Evolutionary conservation across 2,888 invertebrate species (phyloP).

Genomic region (Chaetogeoica ovagalla): DNA sequence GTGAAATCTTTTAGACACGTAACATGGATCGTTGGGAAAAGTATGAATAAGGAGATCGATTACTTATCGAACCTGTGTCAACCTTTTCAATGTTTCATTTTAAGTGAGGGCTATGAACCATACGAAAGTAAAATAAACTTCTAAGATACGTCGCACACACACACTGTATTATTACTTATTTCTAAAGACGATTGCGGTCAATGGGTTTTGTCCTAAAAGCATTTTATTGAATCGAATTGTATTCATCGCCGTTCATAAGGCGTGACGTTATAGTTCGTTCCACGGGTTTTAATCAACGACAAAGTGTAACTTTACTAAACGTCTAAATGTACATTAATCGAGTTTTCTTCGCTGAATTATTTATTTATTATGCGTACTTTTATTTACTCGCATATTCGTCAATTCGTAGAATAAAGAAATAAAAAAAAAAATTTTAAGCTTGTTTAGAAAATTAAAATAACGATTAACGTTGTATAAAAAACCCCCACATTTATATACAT

Average conservation of each 20-base stretch:
- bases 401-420: too few species aligned
- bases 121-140: conserved; percentile 1
- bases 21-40: background rate
- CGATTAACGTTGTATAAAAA: too few species aligned
- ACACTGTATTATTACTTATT: background rate
- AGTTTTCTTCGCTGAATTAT: too few species aligned
- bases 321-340: too few species aligned
- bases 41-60: conserved; percentile 12
- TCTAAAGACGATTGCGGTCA: background rate
- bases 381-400: too few species aligned
- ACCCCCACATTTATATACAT: too few species aligned
- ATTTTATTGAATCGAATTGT: conserved; percentile 12
- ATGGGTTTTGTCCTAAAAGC: conserved; percentile 12
- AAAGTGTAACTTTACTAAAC: too few species aligned
- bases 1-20: background rate
- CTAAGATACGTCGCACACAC: background rate
- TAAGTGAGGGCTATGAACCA: background rate
- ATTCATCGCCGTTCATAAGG: background rate
- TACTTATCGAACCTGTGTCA: conserved; percentile 16
- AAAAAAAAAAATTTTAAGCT: too few species aligned
- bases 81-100: background rate
- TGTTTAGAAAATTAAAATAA: too few species aligned
- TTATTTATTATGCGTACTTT: too few species aligned
- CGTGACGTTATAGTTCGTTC: background rate
- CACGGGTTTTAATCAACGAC: background rate